These are phyloP conservation scores for Pygoscelis adeliae DNA, from an alignment of 2,113 vertebrate species.

Conservation along the genomic window DNA sequence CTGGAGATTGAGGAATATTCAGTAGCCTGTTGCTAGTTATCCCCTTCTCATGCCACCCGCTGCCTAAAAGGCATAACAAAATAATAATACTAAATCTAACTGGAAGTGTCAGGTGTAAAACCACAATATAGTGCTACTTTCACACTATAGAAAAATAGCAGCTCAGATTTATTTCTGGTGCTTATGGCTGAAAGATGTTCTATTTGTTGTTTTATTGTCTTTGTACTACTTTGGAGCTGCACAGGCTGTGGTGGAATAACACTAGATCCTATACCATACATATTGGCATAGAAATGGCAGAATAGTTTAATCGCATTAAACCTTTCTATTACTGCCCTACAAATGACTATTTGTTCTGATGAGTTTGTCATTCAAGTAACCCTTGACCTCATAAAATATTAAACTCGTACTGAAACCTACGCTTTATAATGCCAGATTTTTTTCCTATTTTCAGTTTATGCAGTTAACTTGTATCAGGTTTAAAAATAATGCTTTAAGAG, in stretches of 20 bases:
- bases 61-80: neutral
- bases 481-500: slow-evolving; percentile 75
- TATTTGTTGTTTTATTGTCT: neutral
- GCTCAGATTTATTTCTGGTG: neutral
- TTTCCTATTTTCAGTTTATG: slow-evolving; percentile 47
- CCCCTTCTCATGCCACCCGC: neutral
- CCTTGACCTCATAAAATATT: slow-evolving; percentile 50
- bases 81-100: neutral
- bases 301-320: neutral
- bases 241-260: neutral
- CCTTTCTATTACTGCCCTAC: slow-evolving; percentile 17
- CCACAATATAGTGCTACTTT: neutral
- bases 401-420: neutral
- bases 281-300: neutral
- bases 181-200: neutral
- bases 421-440: slow-evolving; percentile 32
- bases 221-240: neutral
- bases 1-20: neutral
- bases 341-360: slow-evolving; percentile 26
- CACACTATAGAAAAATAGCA: neutral
- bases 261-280: neutral
- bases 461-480: slow-evolving; percentile 68
- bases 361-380: slow-evolving; percentile 21
- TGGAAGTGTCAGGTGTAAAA: neutral
- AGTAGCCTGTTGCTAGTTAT: neutral